Conservation (phyloP, 1,140 invertebrate species). For the Drosophila equinoxialis region DNA sequence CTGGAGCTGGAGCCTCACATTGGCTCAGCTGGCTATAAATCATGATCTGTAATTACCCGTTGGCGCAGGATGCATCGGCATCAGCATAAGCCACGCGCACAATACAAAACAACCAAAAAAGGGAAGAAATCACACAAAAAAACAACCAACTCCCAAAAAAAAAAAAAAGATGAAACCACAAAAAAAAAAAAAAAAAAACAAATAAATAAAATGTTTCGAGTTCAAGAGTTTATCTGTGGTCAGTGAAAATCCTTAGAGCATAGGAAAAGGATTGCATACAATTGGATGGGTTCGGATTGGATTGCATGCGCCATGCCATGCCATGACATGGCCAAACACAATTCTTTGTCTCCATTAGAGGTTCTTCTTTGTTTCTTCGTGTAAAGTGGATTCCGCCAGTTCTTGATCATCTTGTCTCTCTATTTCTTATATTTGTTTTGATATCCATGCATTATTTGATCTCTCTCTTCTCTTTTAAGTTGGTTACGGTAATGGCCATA, state of each 20-base stretch:
- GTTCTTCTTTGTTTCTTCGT: slow-evolving; percentile 22
- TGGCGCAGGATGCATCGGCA: slow-evolving; percentile 72
- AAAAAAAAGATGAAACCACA: neutral
- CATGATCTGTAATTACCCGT: slow-evolving; percentile 81
- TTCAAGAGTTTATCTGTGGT: slow-evolving; percentile 69
- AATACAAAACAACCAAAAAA: slow-evolving; percentile 20
- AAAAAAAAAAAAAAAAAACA: neutral
- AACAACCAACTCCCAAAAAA: slow-evolving; percentile 8
- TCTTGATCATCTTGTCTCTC: slow-evolving; percentile 14
- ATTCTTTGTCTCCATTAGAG: slow-evolving; percentile 15
- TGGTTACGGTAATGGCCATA: slow-evolving; percentile 10
- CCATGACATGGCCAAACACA: slow-evolving; percentile 62
- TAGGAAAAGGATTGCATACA: slow-evolving; percentile 58
- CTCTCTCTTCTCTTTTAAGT: neutral
- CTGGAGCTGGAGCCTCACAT: slow-evolving; percentile 24
- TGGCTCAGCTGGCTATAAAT: slow-evolving; percentile 70
- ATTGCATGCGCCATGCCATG: slow-evolving; percentile 13
- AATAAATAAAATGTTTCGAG: slow-evolving; percentile 20
- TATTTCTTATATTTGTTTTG: slow-evolving; percentile 58
- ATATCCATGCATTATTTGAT: slow-evolving; percentile 45
- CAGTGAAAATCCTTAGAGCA: slow-evolving; percentile 1
- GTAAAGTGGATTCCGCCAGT: slow-evolving; percentile 6
- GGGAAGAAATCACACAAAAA: neutral
- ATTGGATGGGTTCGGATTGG: neutral
- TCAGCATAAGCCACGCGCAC: slow-evolving; percentile 73